A percentile compares a stretch with the other conserved stretches of the same genome.
Conservation (phyloP, 2,888 invertebrate species). For the Panopea generosa region DNA sequence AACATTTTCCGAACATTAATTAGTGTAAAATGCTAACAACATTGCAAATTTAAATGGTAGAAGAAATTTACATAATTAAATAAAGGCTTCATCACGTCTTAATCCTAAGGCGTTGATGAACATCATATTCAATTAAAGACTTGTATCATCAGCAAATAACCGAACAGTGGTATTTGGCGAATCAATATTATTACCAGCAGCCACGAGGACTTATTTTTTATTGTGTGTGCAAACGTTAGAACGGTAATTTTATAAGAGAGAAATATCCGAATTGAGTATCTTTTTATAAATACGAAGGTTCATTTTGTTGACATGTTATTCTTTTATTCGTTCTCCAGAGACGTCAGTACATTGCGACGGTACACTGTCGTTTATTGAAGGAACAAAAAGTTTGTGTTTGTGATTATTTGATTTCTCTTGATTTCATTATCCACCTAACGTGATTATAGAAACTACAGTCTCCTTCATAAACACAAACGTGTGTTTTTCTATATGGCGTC, state of each 20-base stretch:
- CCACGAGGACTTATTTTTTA: slow-evolving; percentile 9
- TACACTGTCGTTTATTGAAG: background rate
- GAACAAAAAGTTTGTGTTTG: slow-evolving; percentile 8
- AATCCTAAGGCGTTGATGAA: slow-evolving; percentile 44
- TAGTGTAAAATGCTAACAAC: too few species aligned
- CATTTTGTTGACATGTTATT: background rate
- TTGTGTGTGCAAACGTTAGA: slow-evolving; percentile 2
- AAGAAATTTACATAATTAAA: slow-evolving; percentile 55
- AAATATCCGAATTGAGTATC: slow-evolving; percentile 4
- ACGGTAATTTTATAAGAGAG: slow-evolving; percentile 2
- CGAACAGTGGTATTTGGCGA: too few species aligned
- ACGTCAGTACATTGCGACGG: background rate
- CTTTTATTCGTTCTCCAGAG: background rate
- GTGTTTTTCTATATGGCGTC: slow-evolving; percentile 3
- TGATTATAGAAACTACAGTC: slow-evolving; percentile 4
- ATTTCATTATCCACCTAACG: slow-evolving; percentile 5
- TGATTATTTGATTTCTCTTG: slow-evolving; percentile 18
- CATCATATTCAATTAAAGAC: slow-evolving; percentile 48
- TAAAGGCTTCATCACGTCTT: slow-evolving; percentile 43
- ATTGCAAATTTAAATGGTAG: background rate
- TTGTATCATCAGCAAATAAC: slow-evolving; percentile 20
- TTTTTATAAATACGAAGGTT: background rate
- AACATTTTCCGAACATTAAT: too few species aligned
- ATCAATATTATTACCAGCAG: slow-evolving; percentile 13
- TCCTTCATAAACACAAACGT: too few species aligned